A percentile compares a stretch with the other conserved stretches of the same genome.
phyloP scores from a whole-genome alignment of 2,113 vertebrate species.

The Sinocyclocheilus grahami region DNA sequence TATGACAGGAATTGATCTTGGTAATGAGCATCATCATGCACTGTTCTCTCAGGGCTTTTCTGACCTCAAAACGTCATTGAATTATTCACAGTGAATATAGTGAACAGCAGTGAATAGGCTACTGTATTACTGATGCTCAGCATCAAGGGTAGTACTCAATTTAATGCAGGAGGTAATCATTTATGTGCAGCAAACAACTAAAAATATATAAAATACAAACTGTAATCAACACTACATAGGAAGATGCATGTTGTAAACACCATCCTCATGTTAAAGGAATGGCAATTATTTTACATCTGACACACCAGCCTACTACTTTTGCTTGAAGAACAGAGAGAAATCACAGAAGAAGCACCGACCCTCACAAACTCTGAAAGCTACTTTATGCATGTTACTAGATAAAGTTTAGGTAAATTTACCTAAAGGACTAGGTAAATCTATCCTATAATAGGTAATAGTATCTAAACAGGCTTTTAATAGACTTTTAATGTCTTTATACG shows the following conservation, averaged over 20 bases:
- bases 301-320: background rate
- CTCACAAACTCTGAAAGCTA: background rate
- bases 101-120: background rate
- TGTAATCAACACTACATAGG: background rate
- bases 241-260: background rate
- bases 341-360: background rate
- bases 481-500: background rate
- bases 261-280: background rate
- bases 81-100: constrained; percentile 24
- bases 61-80: constrained; percentile 38
- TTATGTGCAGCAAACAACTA: background rate
- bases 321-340: background rate
- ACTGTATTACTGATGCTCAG: constrained; percentile 5
- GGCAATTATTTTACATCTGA: background rate
- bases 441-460: background rate
- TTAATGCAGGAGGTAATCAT: background rate
- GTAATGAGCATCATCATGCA: constrained; percentile 2
- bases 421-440: background rate
- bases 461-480: background rate
- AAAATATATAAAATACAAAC: background rate
- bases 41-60: constrained; percentile 36
- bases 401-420: too few species aligned
- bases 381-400: background rate
- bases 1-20: constrained; percentile 35
- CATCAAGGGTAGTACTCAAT: constrained; percentile 39